Conservation (phyloP, 2,113 vertebrate genomes). For the Delphinapterus leucas region DNA sequence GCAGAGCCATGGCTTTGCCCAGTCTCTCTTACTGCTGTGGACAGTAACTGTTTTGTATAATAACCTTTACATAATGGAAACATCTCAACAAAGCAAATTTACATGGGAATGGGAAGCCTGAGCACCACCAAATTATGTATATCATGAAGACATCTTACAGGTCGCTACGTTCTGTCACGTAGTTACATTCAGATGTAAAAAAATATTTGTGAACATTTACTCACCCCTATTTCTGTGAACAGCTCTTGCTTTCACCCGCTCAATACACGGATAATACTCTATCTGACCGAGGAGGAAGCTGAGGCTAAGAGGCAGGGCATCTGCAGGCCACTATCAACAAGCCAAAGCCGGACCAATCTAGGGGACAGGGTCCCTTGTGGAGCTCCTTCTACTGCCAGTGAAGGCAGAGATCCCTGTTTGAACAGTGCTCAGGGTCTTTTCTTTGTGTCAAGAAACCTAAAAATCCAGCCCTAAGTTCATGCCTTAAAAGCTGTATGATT, state of each 20-base stretch:
- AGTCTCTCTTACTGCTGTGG: not conserved
- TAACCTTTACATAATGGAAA: not conserved
- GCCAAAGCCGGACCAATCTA: not conserved
- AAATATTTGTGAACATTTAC: not conserved
- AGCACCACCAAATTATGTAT: not conserved
- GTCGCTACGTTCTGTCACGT: not conserved
- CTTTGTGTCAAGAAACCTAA: not conserved
- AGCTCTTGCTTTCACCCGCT: not conserved
- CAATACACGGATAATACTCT: not conserved
- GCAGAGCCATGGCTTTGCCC: too few species aligned
- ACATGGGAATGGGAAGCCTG: not conserved
- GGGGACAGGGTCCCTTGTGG: not conserved
- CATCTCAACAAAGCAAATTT: not conserved
- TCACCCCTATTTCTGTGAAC: not conserved
- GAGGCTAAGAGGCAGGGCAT: not conserved
- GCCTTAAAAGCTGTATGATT: not conserved
- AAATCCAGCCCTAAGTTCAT: not conserved
- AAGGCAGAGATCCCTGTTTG: not conserved
- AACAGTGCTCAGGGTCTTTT: not conserved
- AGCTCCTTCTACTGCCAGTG: not conserved
- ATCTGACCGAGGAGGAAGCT: not conserved
- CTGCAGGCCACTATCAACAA: not conserved
- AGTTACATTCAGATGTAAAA: not conserved
- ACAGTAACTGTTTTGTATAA: not conserved
- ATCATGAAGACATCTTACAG: not conserved